Evolutionary conservation across 2,797 vertebrate species (phyloP).

Genomic region (Hydrocynus forskahlii): DNA sequence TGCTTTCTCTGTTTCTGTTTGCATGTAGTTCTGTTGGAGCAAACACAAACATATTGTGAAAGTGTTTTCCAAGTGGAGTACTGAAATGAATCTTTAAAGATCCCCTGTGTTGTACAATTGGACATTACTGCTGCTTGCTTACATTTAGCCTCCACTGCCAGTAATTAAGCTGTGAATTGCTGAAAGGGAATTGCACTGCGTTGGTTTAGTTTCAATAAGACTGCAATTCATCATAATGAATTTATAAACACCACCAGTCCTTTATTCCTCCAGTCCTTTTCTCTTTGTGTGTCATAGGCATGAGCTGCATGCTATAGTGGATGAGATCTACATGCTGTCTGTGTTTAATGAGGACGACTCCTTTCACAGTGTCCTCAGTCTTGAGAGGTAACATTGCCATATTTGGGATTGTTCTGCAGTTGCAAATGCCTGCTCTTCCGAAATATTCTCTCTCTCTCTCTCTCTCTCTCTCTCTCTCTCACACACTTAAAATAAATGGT

Average conservation of each 20-base stretch:
- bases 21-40: conserved; percentile 1
- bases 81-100: conserved; percentile 25
- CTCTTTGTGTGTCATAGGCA: conserved; percentile 74
- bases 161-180: conserved; percentile 46
- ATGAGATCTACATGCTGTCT: conserved; percentile 97
- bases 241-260: conserved; percentile 15
- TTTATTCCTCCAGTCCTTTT: not conserved
- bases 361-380: conserved; percentile 89
- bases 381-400: conserved; percentile 81
- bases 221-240: conserved; percentile 30
- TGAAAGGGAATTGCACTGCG: conserved; percentile 34
- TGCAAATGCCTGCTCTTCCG: not conserved
- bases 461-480: too few relatives aligned
- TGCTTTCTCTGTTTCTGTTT: not conserved
- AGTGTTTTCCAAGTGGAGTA: conserved; percentile 5
- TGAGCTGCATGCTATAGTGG: conserved; percentile 89
- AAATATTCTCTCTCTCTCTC: not conserved
- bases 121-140: conserved; percentile 21
- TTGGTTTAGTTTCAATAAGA: conserved; percentile 34
- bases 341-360: conserved; percentile 85
- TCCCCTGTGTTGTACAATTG: conserved; percentile 24
- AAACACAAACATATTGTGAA: conserved; percentile 3
- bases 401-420: not conserved
- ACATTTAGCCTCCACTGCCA: conserved; percentile 18
- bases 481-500: too few relatives aligned